Conservation (phyloP, 2,113 vertebrate genomes). For the Romanogobio albipinnatus region DNA sequence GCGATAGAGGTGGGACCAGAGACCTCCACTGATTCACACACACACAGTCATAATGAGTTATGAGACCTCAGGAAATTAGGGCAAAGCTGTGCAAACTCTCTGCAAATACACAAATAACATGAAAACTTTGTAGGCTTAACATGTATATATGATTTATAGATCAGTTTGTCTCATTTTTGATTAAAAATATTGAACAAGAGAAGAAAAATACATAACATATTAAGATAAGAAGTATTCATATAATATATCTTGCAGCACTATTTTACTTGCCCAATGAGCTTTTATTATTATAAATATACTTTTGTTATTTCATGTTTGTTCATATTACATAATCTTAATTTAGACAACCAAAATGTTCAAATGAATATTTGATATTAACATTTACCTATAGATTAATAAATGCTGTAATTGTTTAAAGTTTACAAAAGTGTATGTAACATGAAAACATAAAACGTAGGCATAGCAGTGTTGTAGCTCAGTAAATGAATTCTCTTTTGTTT, state of each 20-base stretch:
- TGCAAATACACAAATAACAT: not conserved
- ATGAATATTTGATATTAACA: too few relatives aligned
- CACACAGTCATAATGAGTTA: not conserved
- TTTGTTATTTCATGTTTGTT: too few relatives aligned
- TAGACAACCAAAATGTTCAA: too few relatives aligned
- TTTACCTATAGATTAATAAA: too few relatives aligned
- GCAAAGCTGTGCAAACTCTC: not conserved
- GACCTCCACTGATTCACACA: not conserved
- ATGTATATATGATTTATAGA: not conserved
- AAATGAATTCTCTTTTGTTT: not conserved
- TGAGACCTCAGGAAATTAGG: constrained; percentile 28
- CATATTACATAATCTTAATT: too few relatives aligned
- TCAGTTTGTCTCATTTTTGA: not conserved
- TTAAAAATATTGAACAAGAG: not conserved
- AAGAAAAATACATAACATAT: not conserved
- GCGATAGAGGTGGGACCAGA: not conserved
- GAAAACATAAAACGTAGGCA: not conserved
- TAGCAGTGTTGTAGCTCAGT: not conserved
- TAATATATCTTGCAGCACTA: not conserved
- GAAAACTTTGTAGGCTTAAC: not conserved
- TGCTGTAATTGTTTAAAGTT: too few relatives aligned
- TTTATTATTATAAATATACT: not conserved
- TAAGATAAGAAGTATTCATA: not conserved
- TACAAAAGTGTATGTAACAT: too few relatives aligned
- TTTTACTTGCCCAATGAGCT: not conserved